Conservation (phyloP, 2,113 vertebrate species). For the Lophura nycthemera region DNA sequence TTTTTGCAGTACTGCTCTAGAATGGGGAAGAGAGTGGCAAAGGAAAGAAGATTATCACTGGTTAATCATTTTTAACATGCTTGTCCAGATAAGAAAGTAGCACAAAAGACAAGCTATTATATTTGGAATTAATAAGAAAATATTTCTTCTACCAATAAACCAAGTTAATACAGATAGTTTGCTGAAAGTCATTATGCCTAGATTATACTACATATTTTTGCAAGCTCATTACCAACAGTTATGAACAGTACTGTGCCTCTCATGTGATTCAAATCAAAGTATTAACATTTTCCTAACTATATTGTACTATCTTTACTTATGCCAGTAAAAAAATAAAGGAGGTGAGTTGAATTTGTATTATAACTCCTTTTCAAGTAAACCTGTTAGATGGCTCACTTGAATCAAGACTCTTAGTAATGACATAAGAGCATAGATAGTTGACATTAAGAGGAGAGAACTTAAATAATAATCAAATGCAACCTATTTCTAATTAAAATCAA, state of each 20-base stretch:
- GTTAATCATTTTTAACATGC: neutral
- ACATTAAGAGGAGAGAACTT: neutral
- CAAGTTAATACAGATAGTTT: neutral
- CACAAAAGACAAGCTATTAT: neutral
- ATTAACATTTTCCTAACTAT: neutral
- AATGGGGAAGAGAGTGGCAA: neutral
- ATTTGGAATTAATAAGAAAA: neutral
- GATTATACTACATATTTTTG: rapidly evolving
- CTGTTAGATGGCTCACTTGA: neutral
- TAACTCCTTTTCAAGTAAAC: neutral
- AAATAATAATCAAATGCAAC: neutral
- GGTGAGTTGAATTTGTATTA: neutral
- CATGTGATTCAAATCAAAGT: neutral
- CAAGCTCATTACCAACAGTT: neutral
- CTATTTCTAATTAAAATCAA: neutral
- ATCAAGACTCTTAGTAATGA: neutral
- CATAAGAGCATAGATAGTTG: neutral
- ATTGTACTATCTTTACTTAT: neutral
- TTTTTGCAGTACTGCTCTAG: neutral
- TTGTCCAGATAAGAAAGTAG: neutral
- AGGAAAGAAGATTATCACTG: neutral
- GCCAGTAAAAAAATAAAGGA: neutral
- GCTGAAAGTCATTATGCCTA: neutral
- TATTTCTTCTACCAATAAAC: neutral
- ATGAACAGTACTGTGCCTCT: neutral